A percentile compares a stretch with the other conserved stretches of the same genome.
Conservation (phyloP, 2,888 invertebrate genomes). For the Pyralis farinalis region DNA sequence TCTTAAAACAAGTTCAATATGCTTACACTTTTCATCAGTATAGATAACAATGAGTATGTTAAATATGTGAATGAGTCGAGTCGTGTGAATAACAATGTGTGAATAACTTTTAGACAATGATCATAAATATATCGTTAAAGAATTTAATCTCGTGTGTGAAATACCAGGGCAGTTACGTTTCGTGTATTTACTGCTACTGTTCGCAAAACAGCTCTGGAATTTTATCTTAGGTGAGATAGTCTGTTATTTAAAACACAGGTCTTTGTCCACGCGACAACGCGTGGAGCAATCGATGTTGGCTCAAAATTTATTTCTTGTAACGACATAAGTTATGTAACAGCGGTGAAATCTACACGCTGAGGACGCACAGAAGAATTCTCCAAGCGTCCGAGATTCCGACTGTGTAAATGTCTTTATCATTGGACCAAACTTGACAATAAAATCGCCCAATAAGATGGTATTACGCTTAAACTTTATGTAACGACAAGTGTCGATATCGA, state of each 20-base stretch:
- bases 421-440: constrained; percentile 43
- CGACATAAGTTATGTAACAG: constrained; percentile 42
- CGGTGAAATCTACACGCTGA: constrained; percentile 11
- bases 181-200: constrained; percentile 33
- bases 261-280: constrained; percentile 22
- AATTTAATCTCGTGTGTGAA: constrained; percentile 36
- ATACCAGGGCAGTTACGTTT: constrained; percentile 41
- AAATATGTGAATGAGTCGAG: too few species aligned
- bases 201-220: constrained; percentile 44
- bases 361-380: constrained; percentile 16
- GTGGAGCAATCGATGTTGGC: constrained; percentile 39
- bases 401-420: constrained; percentile 47
- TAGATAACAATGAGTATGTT: too few species aligned
- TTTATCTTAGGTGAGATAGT: constrained; percentile 45
- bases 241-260: constrained; percentile 24
- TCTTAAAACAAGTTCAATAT: too few species aligned
- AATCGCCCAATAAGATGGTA: constrained; percentile 37
- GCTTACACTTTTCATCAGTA: too few species aligned
- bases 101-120: neutral
- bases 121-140: constrained; percentile 22
- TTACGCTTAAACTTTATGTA: constrained; percentile 47
- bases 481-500: constrained; percentile 42
- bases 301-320: constrained; percentile 45
- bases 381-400: constrained; percentile 22
- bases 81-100: constrained; percentile 6